A percentile compares a stretch with the other conserved stretches of the same genome.
These are phyloP conservation scores for Xestoiulus laeticollis DNA, from an alignment of 2,888 invertebrate species.

Conservation along the genomic window DNA sequence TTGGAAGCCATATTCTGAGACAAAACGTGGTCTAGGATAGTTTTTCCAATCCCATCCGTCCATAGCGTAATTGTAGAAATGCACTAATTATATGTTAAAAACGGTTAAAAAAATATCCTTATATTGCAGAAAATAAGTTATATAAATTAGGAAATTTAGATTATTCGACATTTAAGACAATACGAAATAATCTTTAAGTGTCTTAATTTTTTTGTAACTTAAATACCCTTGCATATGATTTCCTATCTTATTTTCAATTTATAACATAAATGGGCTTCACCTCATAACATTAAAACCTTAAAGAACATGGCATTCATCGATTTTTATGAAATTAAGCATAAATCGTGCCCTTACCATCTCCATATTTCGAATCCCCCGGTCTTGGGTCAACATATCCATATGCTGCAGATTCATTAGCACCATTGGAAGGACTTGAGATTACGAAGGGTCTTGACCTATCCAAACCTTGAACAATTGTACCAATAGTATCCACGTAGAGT, in stretches of 20 bases:
- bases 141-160: neutral
- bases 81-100: conserved; percentile 60
- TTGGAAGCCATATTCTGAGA: conserved; percentile 69
- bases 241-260: no score
- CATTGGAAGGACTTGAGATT: conserved; percentile 93
- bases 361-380: conserved; percentile 66
- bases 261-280: no score
- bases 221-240: no score
- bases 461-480: conserved; percentile 71
- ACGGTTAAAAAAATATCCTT: neutral
- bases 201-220: no score
- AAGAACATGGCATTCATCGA: no score
- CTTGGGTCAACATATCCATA: conserved; percentile 66
- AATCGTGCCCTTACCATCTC: conserved; percentile 64
- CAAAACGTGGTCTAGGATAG: conserved; percentile 66
- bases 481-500: conserved; percentile 82
- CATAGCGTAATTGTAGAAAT: conserved; percentile 55
- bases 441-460: conserved; percentile 77
- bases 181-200: no score
- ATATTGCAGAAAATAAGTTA: neutral
- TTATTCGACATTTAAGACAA: no score
- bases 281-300: no score
- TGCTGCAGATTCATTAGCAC: conserved; percentile 66
- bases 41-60: conserved; percentile 62
- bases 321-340: neutral